Conservation (phyloP, 2,888 invertebrate species). For the Protonemura montana region DNA sequence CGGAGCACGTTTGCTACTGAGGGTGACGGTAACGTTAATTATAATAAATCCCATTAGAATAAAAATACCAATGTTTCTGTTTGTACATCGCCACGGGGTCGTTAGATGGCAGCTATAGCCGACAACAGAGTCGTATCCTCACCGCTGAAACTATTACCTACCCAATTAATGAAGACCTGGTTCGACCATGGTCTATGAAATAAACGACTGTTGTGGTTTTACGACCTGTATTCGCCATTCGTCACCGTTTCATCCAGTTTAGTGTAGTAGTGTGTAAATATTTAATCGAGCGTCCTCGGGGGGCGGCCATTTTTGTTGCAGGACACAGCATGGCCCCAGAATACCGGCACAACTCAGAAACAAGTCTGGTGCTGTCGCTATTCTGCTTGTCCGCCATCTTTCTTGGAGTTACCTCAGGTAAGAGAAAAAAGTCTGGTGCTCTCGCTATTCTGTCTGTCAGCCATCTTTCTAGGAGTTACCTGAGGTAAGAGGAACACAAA, state of each 20-base stretch:
- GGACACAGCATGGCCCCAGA: conserved; percentile 86
- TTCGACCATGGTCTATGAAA: not conserved
- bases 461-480: conserved; percentile 77
- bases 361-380: conserved; percentile 78
- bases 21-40: too few relatives aligned
- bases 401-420: conserved; percentile 80
- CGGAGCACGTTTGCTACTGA: too few relatives aligned
- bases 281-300: not conserved
- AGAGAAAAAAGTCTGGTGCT: conserved; percentile 67
- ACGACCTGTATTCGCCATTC: not conserved
- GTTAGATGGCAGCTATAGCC: too few relatives aligned
- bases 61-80: too few relatives aligned
- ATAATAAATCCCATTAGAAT: too few relatives aligned
- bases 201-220: not conserved
- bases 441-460: conserved; percentile 77
- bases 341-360: conserved; percentile 84
- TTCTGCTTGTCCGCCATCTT: conserved; percentile 77
- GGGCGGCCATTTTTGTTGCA: conserved; percentile 57
- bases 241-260: conserved; percentile 9
- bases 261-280: not conserved
- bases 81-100: too few relatives aligned
- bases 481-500: conserved; percentile 68
- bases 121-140: too few relatives aligned
- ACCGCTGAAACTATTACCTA: not conserved
- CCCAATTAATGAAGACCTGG: not conserved